phyloP scores from a whole-genome alignment of 2,113 vertebrate genomes.

The Rhinogobius similis region DNA sequence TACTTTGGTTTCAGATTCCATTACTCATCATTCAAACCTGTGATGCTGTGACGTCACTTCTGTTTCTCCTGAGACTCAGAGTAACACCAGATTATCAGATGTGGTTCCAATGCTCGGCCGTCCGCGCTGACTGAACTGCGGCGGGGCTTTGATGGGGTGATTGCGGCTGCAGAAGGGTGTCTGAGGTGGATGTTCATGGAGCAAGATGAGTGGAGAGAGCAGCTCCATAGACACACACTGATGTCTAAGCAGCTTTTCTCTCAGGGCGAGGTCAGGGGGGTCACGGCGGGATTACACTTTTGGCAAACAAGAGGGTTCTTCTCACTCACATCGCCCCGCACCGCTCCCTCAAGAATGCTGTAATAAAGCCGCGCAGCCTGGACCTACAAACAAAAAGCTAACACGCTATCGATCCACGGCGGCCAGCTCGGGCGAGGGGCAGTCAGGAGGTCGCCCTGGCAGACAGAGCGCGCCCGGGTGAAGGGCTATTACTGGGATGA shows the following conservation, averaged over 20 bases:
- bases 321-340: conserved; percentile 72
- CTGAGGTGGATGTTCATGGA: conserved; percentile 26
- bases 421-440: conserved; percentile 73
- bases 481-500: conserved; percentile 71
- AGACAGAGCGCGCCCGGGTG: conserved; percentile 68
- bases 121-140: background rate
- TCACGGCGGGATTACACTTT: conserved; percentile 81
- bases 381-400: conserved; percentile 83
- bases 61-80: background rate
- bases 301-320: conserved; percentile 82
- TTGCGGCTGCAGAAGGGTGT: background rate
- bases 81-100: background rate
- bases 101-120: background rate
- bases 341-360: conserved; percentile 78
- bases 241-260: conserved; percentile 82
- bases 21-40: too few species aligned
- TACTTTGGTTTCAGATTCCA: too few species aligned
- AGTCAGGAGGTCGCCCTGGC: conserved; percentile 73
- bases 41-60: too few species aligned
- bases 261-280: conserved; percentile 76
- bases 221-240: conserved; percentile 68
- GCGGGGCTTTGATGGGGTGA: background rate
- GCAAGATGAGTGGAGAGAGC: conserved; percentile 36
- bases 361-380: conserved; percentile 80
- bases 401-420: conserved; percentile 79